Conservation (phyloP, 2,797 vertebrate species). For the Muraenolepis orangiensis region DNA sequence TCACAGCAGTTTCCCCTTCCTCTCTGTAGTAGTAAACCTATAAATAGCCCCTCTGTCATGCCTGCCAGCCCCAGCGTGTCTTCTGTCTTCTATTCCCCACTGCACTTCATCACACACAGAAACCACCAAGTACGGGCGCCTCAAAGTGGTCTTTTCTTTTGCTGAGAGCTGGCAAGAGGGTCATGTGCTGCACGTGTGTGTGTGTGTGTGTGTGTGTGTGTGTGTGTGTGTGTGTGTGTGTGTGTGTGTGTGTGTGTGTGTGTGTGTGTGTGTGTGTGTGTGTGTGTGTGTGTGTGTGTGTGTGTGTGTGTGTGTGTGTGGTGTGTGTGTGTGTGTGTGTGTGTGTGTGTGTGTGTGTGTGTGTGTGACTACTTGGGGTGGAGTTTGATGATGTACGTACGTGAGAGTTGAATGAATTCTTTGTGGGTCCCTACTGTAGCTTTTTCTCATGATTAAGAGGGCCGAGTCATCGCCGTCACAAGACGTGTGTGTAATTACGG, state of each 20-base stretch:
- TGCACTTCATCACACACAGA: conserved; percentile 34
- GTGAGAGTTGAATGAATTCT: conserved; percentile 43
- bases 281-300: conserved; percentile 14
- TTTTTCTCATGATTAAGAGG: conserved; percentile 24
- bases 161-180: not conserved
- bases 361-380: conserved; percentile 25
- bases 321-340: conserved; percentile 23
- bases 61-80: conserved; percentile 49
- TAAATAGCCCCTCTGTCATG: conserved; percentile 63
- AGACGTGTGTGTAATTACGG: conserved; percentile 9
- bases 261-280: conserved; percentile 19
- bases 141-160: not conserved
- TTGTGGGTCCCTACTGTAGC: conserved; percentile 39
- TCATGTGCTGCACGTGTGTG: not conserved
- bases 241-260: conserved; percentile 21
- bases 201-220: too few relatives aligned
- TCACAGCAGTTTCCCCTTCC: conserved; percentile 46
- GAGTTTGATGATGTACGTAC: conserved; percentile 20
- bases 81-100: conserved; percentile 30
- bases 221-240: conserved; percentile 22
- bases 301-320: too few relatives aligned
- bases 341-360: conserved; percentile 20
- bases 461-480: conserved; percentile 16
- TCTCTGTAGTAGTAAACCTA: conserved; percentile 49
- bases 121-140: conserved; percentile 6